These are phyloP conservation scores for Lucifuga dentata DNA, from an alignment of 2,113 vertebrate species.

Conservation along the genomic window DNA sequence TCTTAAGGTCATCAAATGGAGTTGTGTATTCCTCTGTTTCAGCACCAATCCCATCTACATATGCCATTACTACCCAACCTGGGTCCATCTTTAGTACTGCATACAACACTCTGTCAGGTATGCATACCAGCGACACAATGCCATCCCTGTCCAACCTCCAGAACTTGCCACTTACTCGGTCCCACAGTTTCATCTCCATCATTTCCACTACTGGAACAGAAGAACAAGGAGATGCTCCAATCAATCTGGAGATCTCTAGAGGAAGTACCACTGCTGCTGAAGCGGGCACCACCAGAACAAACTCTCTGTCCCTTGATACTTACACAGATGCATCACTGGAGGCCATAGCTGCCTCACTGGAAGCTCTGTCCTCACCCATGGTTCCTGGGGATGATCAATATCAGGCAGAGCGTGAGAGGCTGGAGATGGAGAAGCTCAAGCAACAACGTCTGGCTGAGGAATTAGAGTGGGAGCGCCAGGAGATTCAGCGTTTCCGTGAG, in stretches of 20 bases:
- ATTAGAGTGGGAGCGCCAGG: slow-evolving; percentile 96
- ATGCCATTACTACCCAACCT: slow-evolving; percentile 97
- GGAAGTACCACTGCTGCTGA: slow-evolving; percentile 75
- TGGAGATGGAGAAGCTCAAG: slow-evolving; percentile 97
- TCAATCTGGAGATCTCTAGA: slow-evolving; percentile 85
- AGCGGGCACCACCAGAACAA: slow-evolving; percentile 77
- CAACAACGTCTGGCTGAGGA: slow-evolving; percentile 97
- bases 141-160: slow-evolving; percentile 89
- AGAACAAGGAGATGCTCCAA: slow-evolving; percentile 81
- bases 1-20: slow-evolving; percentile 95
- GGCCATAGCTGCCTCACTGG: slow-evolving; percentile 88
- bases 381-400: slow-evolving; percentile 91
- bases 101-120: slow-evolving; percentile 88
- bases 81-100: slow-evolving; percentile 96
- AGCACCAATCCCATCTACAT: slow-evolving; percentile 93
- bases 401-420: slow-evolving; percentile 92
- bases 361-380: slow-evolving; percentile 87
- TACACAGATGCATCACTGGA: slow-evolving; percentile 89
- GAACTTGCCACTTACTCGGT: slow-evolving; percentile 89
- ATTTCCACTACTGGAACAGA: slow-evolving; percentile 84
- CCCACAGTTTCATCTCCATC: slow-evolving; percentile 92
- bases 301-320: slow-evolving; percentile 86
- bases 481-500: slow-evolving; percentile 97
- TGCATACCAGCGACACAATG: slow-evolving; percentile 90
- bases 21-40: slow-evolving; percentile 98